Evolutionary conservation across 37 sponge, comb jelly and placozoan genomes (phyloP).

Genomic region (Halisarca cf. caerulea): DNA sequence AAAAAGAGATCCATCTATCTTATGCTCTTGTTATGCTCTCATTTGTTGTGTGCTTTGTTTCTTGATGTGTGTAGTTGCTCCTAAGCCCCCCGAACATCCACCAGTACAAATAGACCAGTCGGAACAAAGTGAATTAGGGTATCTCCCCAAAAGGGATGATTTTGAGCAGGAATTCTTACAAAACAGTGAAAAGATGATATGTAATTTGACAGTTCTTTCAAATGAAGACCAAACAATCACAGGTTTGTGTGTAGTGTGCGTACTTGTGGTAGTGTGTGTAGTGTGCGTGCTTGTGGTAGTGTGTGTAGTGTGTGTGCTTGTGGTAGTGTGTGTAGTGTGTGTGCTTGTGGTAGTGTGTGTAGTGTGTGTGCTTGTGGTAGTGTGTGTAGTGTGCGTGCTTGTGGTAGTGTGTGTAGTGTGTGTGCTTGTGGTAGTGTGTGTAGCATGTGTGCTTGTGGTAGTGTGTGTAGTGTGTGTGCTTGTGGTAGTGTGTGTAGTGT

Average conservation of each 20-base stretch:
- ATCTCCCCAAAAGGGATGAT: constrained; percentile 88
- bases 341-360: background rate
- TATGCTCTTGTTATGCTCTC: background rate
- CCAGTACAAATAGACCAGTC: constrained; percentile 67
- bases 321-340: too few relatives aligned
- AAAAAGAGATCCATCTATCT: too few relatives aligned
- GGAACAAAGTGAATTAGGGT: constrained; percentile 81
- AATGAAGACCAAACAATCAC: constrained; percentile 78
- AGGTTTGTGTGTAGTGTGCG: constrained; percentile 24
- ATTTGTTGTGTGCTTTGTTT: background rate
- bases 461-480: too few relatives aligned
- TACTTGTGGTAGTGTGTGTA: background rate
- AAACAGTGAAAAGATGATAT: constrained; percentile 72
- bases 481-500: too few relatives aligned
- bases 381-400: too few relatives aligned
- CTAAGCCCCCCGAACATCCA: constrained; percentile 39
- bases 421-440: too few relatives aligned
- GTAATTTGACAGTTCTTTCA: constrained; percentile 31
- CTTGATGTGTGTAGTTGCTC: constrained; percentile 46
- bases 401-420: too few relatives aligned
- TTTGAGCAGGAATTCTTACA: constrained; percentile 89
- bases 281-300: background rate
- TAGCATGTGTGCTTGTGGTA: too few relatives aligned
- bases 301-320: too few relatives aligned
- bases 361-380: background rate